phyloP scores from a whole-genome alignment of 2,113 vertebrate genomes.

The Forbesichthys agassizii region DNA sequence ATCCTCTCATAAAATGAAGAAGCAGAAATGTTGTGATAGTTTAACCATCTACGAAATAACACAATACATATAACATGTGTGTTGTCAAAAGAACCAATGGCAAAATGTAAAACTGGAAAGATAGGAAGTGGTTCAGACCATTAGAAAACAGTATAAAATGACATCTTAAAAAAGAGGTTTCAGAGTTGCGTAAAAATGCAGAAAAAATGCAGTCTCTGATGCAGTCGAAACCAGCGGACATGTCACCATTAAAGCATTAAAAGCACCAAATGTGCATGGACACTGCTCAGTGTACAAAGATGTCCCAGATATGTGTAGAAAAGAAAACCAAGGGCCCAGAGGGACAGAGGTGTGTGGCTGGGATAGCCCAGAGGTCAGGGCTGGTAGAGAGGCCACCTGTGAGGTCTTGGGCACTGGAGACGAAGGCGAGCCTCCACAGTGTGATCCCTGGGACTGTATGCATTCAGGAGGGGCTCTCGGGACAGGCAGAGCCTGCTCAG shows the following conservation, averaged over 20 bases:
- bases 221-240: slow-evolving; percentile 79
- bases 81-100: slow-evolving; percentile 67
- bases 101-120: slow-evolving; percentile 64
- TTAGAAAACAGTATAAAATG: slow-evolving; percentile 81
- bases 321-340: slow-evolving; percentile 52
- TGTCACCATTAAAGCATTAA: slow-evolving; percentile 77
- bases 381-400: background rate
- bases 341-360: background rate
- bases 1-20: slow-evolving; percentile 54
- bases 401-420: background rate
- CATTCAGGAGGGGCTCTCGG: slow-evolving; percentile 30
- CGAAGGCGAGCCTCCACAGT: slow-evolving; percentile 69
- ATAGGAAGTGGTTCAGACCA: slow-evolving; percentile 66
- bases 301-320: slow-evolving; percentile 69
- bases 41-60: slow-evolving; percentile 49
- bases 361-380: background rate
- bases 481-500: slow-evolving; percentile 65
- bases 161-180: slow-evolving; percentile 77
- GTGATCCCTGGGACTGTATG: slow-evolving; percentile 82
- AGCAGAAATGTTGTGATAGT: slow-evolving; percentile 53
- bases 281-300: slow-evolving; percentile 56
- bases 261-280: slow-evolving; percentile 77
- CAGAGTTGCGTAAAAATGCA: slow-evolving; percentile 76
- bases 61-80: slow-evolving; percentile 52
- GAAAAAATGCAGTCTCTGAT: slow-evolving; percentile 77